Base-by-base conservation (phyloP, 2,888 invertebrate species). In the Lydus trimaculatus region DNA sequence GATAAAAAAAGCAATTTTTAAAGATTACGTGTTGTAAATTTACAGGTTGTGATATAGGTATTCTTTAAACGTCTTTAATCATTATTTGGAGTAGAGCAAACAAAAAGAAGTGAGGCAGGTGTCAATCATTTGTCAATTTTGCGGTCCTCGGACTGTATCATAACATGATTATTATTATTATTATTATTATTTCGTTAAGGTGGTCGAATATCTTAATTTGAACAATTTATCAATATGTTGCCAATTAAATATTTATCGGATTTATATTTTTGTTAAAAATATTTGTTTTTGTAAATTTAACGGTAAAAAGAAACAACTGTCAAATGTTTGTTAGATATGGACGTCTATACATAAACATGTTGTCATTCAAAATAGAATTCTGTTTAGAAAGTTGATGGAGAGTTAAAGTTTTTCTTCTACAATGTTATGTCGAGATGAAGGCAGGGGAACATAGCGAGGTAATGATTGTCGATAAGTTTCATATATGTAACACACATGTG, bases 111-210 rank as follows among this genome's bases (percentile, higher is more conserved):
- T 43, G 8, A 48, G 20, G 20, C 48, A 48, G 48, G 48, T 48
- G 48, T 48, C 48, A 20, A 48, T 48, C 48, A 48, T 48, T 48
- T 48, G 48, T 48, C 48, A 48, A 48, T 48, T 48, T 48, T 48
- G 48, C 48, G 48, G 48, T 20, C 20, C 48, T 48, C 43, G 17
- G 17, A 13, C 39, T 17, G 17, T 48, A 48, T 20, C 9, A 20
- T 20, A 20, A 48, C 48, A 20, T 11, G 20, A 48, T 48, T 13
- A 8, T 48, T 23, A 20, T 48, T 36, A 15, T 36, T 15, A 33
- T 33, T 8, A 33, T 33, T 33, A 33, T 33, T 8, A 28, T 28
- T 36, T 36, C 4, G 36, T 7, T 5, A 48, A 20, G 48, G 20
- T 17, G 20, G 20, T n/a, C 20, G 11, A 20, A 48, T 48, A 48